Percentiles rank a stretch among this genome's conserved stretches.
Conservation (phyloP, 1,140 invertebrate species). For the Subanguina moxae region DNA sequence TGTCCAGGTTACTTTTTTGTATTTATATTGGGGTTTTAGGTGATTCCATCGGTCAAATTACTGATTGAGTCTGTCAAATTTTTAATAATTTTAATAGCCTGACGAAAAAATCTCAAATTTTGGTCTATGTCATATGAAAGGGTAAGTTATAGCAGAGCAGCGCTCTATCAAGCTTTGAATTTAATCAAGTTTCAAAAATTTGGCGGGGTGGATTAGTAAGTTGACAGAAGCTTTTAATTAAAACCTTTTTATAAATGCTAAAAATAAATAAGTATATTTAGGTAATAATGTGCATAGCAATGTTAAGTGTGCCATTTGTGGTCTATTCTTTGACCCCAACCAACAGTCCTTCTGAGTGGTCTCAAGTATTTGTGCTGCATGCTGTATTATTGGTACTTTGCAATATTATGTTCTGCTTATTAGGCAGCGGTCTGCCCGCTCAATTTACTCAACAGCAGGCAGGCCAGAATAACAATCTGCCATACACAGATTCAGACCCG, state of each 20-base stretch:
- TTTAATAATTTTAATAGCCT: too few relatives aligned
- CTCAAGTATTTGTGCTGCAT: conserved; percentile 20
- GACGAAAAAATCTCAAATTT: too few relatives aligned
- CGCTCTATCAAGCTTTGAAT: neutral
- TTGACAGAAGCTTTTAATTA: too few relatives aligned
- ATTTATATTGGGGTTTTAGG: too few relatives aligned
- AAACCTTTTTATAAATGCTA: too few relatives aligned
- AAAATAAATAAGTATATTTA: neutral
- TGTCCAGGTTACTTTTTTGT: too few relatives aligned
- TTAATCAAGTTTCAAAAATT: neutral
- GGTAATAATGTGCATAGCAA: conserved; percentile 30
- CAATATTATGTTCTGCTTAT: conserved; percentile 15
- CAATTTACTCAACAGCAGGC: conserved; percentile 11
- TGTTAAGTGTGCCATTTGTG: conserved; percentile 22
- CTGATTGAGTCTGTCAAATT: too few relatives aligned
- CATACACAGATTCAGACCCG: neutral
- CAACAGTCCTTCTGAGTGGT: conserved; percentile 16
- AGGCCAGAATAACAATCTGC: neutral
- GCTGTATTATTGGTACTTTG: conserved; percentile 15
- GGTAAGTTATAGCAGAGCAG: neutral
- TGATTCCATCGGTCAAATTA: too few relatives aligned
- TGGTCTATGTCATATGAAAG: too few relatives aligned
- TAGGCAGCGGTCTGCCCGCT: conserved; percentile 19
- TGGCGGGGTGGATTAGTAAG: too few relatives aligned
- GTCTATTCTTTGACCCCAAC: conserved; percentile 27